Conservation (phyloP, 2,888 invertebrate species). For the Epinotia brunnichana region DNA sequence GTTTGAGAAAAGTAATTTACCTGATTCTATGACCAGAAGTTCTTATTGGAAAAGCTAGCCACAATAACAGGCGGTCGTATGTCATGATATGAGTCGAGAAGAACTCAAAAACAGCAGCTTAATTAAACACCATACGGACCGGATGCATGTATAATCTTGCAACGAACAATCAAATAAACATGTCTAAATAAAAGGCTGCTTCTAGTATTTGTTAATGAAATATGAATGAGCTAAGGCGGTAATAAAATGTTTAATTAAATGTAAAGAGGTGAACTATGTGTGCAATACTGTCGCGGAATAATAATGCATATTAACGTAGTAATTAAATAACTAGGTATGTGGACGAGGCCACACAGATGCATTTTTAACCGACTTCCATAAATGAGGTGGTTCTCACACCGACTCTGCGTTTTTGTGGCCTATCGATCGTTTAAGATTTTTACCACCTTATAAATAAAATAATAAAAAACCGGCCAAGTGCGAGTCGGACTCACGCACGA, state of each 20-base stretch:
- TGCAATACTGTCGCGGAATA: constrained; percentile 27
- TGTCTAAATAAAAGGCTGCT: background rate
- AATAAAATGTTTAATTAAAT: constrained; percentile 15
- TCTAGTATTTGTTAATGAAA: constrained; percentile 3
- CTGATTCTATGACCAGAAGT: background rate
- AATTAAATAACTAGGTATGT: constrained; percentile 35
- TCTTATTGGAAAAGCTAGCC: background rate
- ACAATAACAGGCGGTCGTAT: background rate
- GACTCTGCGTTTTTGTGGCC: background rate
- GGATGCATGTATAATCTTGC: background rate
- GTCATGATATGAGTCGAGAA: background rate
- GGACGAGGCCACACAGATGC: constrained; percentile 20
- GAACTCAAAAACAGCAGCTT: background rate
- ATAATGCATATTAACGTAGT: constrained; percentile 23
- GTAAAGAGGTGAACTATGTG: constrained; percentile 26
- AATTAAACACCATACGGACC: no score
- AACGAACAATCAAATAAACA: background rate
- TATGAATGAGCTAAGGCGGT: constrained; percentile 1
- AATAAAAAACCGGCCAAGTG: no score
- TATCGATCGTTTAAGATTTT: no score
- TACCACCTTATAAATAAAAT: no score
- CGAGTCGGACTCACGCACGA: no score
- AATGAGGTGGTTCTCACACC: background rate
- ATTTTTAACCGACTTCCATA: background rate
- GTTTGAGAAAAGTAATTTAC: background rate